Conservation (phyloP, 1,140 invertebrate genomes). For the Ceratina calcarata region DNA sequence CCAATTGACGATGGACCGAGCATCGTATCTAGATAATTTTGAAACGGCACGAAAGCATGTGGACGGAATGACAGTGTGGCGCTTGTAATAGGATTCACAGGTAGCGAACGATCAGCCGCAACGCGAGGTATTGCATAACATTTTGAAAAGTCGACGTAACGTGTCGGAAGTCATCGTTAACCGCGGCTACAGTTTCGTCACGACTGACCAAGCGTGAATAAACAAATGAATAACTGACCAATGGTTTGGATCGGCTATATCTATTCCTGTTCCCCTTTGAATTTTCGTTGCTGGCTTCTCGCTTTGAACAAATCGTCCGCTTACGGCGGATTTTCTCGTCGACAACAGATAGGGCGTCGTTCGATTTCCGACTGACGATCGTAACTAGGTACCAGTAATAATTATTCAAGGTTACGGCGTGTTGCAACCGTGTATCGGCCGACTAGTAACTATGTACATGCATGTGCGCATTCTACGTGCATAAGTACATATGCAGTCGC, state of each 20-base stretch:
- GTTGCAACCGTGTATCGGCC: constrained; percentile 42
- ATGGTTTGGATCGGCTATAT: constrained; percentile 25
- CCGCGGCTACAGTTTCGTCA: constrained; percentile 37
- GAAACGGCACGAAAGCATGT: neutral
- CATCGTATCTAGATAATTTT: neutral
- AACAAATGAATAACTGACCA: constrained; percentile 44
- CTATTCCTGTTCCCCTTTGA: neutral
- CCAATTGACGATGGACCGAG: no score
- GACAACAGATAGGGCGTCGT: neutral
- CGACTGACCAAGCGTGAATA: constrained; percentile 56
- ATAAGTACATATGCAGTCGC: constrained; percentile 2
- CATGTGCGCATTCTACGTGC: no score
- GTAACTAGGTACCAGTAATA: constrained; percentile 47
- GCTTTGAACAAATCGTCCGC: neutral
- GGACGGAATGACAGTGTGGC: constrained; percentile 31
- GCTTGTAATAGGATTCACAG: constrained; percentile 40
- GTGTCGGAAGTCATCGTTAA: constrained; percentile 55
- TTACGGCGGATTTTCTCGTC: neutral
- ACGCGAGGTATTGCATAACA: constrained; percentile 42
- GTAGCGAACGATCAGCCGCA: constrained; percentile 26
- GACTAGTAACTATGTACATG: neutral
- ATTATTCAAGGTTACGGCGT: constrained; percentile 57
- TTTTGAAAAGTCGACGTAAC: constrained; percentile 49
- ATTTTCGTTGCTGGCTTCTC: constrained; percentile 3
- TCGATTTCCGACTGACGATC: constrained; percentile 31